A percentile compares a stretch with the other conserved stretches of the same genome.
phyloP scores from a whole-genome alignment of 2,888 invertebrate genomes.

The Parnassius apollo region DNA sequence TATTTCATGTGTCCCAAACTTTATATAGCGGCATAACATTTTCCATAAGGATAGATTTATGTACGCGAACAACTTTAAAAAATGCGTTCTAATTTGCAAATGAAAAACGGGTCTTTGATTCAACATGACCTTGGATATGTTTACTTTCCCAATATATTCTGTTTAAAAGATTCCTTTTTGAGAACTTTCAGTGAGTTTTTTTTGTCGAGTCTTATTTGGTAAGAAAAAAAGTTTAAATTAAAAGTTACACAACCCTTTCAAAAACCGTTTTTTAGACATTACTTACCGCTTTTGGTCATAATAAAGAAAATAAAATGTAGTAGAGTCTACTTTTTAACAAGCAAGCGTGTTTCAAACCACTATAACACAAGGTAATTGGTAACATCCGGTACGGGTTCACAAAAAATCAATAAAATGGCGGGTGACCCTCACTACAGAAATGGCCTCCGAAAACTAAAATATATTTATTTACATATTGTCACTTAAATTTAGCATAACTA shows the following conservation, averaged over 20 bases:
- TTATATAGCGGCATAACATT: constrained; percentile 25
- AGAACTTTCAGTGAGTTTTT: background rate
- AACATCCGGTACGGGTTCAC: constrained; percentile 33
- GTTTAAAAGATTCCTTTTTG: background rate
- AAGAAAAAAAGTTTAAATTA: no score
- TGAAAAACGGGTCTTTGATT: constrained; percentile 25
- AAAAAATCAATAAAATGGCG: constrained; percentile 35
- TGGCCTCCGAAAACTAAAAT: constrained; percentile 7
- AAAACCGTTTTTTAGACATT: no score
- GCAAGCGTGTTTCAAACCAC: constrained; percentile 6
- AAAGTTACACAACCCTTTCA: no score
- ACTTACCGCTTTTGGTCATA: no score
- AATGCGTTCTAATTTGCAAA: constrained; percentile 24
- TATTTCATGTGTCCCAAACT: constrained; percentile 25
- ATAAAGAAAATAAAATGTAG: no score
- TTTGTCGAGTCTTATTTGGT: no score
- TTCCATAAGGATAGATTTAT: constrained; percentile 25
- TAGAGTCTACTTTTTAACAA: background rate
- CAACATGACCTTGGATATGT: constrained; percentile 23
- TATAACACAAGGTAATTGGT: constrained; percentile 29
- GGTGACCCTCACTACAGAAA: constrained; percentile 32
- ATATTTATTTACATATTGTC: background rate
- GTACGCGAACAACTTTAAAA: constrained; percentile 22
- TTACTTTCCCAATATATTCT: constrained; percentile 11
- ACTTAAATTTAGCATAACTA: no score